A percentile compares a stretch with the other conserved stretches of the same genome.
phyloP scores from a whole-genome alignment of 2,797 vertebrate genomes.

The Microctenopoma lineatum region DNA sequence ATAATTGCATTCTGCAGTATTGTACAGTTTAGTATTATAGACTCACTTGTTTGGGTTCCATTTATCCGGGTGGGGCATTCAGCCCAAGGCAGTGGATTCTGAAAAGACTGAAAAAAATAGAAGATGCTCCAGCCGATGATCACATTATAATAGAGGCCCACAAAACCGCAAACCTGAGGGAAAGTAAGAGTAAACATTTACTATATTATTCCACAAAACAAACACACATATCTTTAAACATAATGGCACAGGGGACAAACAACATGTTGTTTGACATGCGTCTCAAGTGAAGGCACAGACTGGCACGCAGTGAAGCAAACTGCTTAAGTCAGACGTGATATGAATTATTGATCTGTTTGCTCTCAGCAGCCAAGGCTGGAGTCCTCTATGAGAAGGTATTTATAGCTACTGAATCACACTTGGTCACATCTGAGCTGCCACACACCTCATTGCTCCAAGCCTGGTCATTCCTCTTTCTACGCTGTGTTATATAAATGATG shows the following conservation, averaged over 20 bases:
- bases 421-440: constrained; percentile 56
- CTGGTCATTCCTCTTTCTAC: constrained; percentile 34
- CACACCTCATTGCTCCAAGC: constrained; percentile 58
- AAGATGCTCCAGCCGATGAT: constrained; percentile 98
- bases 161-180: constrained; percentile 88
- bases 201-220: constrained; percentile 11
- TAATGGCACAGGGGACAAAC: constrained; percentile 7
- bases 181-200: constrained; percentile 15
- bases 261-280: constrained; percentile 6
- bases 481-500: constrained; percentile 58
- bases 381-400: constrained; percentile 76
- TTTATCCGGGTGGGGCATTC: constrained; percentile 91
- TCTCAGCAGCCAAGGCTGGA: constrained; percentile 65
- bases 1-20: constrained; percentile 3
- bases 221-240: constrained; percentile 20
- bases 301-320: constrained; percentile 37
- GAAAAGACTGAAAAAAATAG: constrained; percentile 97
- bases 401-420: constrained; percentile 78
- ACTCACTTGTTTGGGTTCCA: constrained; percentile 88
- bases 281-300: constrained; percentile 33
- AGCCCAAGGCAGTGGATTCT: constrained; percentile 94
- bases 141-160: constrained; percentile 95
- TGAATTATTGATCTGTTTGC: constrained; percentile 86
- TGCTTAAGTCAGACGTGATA: constrained; percentile 55
- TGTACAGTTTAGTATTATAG: constrained; percentile 11